Percentiles rank a stretch among this genome's conserved stretches.
Conservation (phyloP, 2,797 vertebrate genomes). For the Pangasius macronema region DNA sequence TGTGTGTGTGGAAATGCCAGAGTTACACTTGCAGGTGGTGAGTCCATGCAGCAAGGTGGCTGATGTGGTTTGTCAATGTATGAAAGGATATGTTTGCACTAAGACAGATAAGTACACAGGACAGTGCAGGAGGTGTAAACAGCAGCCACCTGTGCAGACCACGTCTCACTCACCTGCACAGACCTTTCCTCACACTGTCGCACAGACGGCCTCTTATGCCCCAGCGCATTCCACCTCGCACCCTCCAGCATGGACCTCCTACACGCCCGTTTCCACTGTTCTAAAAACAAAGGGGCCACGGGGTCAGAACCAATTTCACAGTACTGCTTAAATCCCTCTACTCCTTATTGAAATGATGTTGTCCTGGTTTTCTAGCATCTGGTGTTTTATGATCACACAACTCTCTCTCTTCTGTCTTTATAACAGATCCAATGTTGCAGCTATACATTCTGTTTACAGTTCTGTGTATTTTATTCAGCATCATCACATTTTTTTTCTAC, state of each 20-base stretch:
- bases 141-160: not conserved
- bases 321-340: no score
- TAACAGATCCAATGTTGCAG: not conserved
- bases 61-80: slow-evolving; percentile 54
- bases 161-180: not conserved
- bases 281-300: not conserved
- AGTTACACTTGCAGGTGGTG: slow-evolving; percentile 39
- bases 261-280: not conserved
- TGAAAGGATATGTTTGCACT: slow-evolving; percentile 43
- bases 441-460: slow-evolving; percentile 10
- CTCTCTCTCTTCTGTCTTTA: slow-evolving; percentile 1
- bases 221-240: not conserved
- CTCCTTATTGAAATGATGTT: not conserved
- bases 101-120: fast-evolving
- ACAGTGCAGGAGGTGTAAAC: slow-evolving; percentile 30
- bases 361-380: not conserved
- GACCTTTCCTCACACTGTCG: not conserved
- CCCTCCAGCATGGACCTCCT: not conserved
- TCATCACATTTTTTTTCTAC: slow-evolving; percentile 28
- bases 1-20: slow-evolving; percentile 32
- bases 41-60: slow-evolving; percentile 24
- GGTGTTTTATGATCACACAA: not conserved
- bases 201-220: not conserved
- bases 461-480: not conserved
- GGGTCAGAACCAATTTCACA: not conserved